Base-by-base conservation (phyloP, 2,888 invertebrate genomes). In the Iselma pallidipennis region DNA sequence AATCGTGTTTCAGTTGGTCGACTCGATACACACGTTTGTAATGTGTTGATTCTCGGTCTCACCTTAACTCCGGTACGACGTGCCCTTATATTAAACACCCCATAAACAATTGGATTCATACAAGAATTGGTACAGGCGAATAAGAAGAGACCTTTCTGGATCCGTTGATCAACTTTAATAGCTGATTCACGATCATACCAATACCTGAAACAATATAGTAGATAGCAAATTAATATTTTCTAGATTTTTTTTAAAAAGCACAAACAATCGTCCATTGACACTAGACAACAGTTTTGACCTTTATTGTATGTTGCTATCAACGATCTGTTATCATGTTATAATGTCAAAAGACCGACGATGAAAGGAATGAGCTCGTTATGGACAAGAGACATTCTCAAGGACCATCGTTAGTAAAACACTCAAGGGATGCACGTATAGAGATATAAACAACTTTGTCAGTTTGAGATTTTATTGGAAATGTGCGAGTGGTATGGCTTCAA, bases 61-160 rank as follows among this genome's bases (percentile, higher is more conserved):
- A 82, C 82, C 79, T 81, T 81, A 33, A 66, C 70, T 54, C 67
- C 72, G 29, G 69, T 72, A 57, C 78, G 70, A 21, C 85, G 79
- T 77, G 86, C 85, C 19, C 90, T 83, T 69, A 93, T 91, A 80
- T 94, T 93, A 80, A 94, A 95, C 14, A 88, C 86, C 0, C 97
- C 97, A 79, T 98, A 98, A 25, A 98, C 96, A 66, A 98, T 90
- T 3, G 98, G 98, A 83, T 98, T 96, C 82, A 96, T 93, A 79
- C 96, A 96, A 2, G 96, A 96, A 82, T 98, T 98, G 33, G 96
- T 95, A 71, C 95, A 95, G 9, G 98, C 97, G 80, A 98, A 98
- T 63, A 97, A 84, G 83, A 96, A 96, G 74, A 98, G 86, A 0
- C 88, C 91, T 74, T 90, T 91, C 80, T 95, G 94, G 56, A 96